phyloP scores from a whole-genome alignment of 1,140 invertebrate species.

The Temnothorax longispinosus region DNA sequence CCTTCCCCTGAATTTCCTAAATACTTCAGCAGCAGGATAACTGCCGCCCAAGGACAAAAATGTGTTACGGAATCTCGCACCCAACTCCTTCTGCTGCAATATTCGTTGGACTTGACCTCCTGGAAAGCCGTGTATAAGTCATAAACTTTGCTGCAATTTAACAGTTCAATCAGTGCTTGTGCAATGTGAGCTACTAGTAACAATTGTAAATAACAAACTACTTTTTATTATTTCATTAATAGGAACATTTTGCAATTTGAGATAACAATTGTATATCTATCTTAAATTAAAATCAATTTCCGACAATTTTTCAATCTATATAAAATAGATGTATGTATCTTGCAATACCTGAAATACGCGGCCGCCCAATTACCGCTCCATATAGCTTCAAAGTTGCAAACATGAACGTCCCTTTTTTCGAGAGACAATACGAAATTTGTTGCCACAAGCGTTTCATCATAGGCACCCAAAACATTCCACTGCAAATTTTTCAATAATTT shows the following conservation, averaged over 20 bases:
- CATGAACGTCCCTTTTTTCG: slow-evolving; percentile 92
- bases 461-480: slow-evolving; percentile 91
- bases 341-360: slow-evolving; percentile 88
- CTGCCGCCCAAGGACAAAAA: slow-evolving; percentile 94
- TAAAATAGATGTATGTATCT: neutral
- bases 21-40: slow-evolving; percentile 92
- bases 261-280: neutral
- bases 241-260: neutral
- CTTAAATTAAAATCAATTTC: neutral
- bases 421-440: slow-evolving; percentile 90
- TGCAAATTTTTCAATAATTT: slow-evolving; percentile 70
- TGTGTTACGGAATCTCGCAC: slow-evolving; percentile 92
- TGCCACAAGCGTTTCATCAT: slow-evolving; percentile 92
- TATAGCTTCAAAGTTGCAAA: slow-evolving; percentile 92
- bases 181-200: too few relatives aligned
- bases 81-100: slow-evolving; percentile 86
- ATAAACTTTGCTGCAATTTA: slow-evolving; percentile 88
- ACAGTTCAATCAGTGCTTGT: neutral
- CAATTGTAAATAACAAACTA: neutral
- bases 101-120: slow-evolving; percentile 86
- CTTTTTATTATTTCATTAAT: neutral
- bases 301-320: neutral
- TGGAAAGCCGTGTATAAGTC: slow-evolving; percentile 94
- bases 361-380: slow-evolving; percentile 91
- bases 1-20: slow-evolving; percentile 95